Conservation (phyloP, 2,888 invertebrate species). For the Clunio marinus region DNA sequence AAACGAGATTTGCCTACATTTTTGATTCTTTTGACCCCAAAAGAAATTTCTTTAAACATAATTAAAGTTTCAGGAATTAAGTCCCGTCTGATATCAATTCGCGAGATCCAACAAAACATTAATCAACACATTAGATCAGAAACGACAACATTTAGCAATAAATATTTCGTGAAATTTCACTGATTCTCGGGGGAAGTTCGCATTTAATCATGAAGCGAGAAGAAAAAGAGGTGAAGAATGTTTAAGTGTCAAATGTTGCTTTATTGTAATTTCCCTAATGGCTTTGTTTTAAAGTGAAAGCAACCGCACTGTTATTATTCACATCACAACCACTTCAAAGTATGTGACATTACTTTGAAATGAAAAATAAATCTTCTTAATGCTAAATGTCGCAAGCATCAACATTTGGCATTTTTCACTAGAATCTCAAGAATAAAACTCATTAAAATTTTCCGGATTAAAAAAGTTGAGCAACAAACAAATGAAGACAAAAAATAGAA, state of each 20-base stretch:
- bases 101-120: background rate
- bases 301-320: no score
- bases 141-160: background rate
- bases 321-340: no score
- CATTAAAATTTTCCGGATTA: conserved; percentile 39
- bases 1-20: background rate
- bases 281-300: no score
- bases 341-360: no score
- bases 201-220: conserved; percentile 17
- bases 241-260: background rate
- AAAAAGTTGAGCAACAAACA: background rate
- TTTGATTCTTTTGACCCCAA: conserved; percentile 31
- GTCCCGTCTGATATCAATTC: background rate
- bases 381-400: background rate
- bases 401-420: background rate
- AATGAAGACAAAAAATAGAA: background rate
- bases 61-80: background rate
- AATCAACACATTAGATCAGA: background rate
- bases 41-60: conserved; percentile 17
- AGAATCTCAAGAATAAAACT: conserved; percentile 11
- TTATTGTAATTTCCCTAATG: no score
- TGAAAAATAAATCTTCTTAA: no score
- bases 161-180: conserved; percentile 10
- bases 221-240: background rate
- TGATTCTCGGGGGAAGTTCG: background rate